Evolutionary conservation across 2,888 invertebrate species (phyloP), one percentile per base, ranked within the genome.

Genomic region (Leptinotarsa haldemani): DNA sequence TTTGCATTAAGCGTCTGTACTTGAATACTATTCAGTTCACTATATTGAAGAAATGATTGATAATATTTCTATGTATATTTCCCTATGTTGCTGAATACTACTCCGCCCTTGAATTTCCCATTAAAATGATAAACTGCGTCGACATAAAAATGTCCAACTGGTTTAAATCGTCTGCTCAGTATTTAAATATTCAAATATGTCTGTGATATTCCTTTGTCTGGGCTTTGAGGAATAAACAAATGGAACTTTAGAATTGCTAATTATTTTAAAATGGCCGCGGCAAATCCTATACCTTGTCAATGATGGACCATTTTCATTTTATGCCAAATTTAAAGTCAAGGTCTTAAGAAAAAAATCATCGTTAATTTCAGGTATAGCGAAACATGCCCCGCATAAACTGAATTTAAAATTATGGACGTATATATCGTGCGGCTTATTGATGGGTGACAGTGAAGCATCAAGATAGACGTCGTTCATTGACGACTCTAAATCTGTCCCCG

Each of bases 171-270:
- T 78, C 81, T 81, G 79, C 80, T 79, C 71, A 78, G 79, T 81
- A 85, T 85, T 86, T 86, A 84, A 86, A 86, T 86, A 86, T 86
- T 86, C 85, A 86, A 86, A 86, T 86, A 81, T 85, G 85, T 85
- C 84, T 85, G 83, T 80, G 84, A 80, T 83, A 84, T 84, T 84
- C 85, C 85, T 85, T 86, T 86, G 86, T 86, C 85, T 84, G 85
- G 78, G 75, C 80, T 77, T 70, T 77, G 78, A 80, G 78, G 83
- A 83, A 85, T 84, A 85, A 86, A 85, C 85, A 85, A 85, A 86
- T 85, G 85, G 82, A 83, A 85, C 82, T 83, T 86, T 86, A 84
- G 86, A 86, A 86, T 86, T 86, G 86, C 85, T 86, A 86, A 86
- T 86, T 85, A 85, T 83, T 82, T 70, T 70, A 77, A 77, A 75